Evolutionary conservation across 2,113 vertebrate species (phyloP), one percentile per base, ranked within the genome.

Genomic region (Corapipo altera): DNA sequence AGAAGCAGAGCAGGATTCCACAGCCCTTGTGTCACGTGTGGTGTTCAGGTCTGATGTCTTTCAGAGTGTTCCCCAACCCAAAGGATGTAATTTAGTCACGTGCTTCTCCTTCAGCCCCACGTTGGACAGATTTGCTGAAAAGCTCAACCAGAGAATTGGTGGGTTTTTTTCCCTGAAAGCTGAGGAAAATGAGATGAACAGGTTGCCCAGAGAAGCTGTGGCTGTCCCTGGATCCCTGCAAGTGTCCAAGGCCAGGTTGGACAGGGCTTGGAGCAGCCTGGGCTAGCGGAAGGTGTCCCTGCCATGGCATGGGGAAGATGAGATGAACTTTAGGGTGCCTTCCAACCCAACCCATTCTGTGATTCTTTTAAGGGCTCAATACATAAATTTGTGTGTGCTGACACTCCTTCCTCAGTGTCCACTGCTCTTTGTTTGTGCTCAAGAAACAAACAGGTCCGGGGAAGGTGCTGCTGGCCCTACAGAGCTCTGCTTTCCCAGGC

Each of bases 51-150:
- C 35, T 32, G 26, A 13, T 9, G 11, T 30, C 46, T 39, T 84
- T 64, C 73, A 24, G 65, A 69, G 41, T 16, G 27, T 7, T 16
- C 48, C n/a, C 15, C 35, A 69, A 26, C 16, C 16, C 33, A 64
- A 57, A 46, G 35, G 44, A 27, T 5, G 8, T 48, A 11, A n/a
- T 41, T 70, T 22, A 57, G 37, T 39, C 41, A 32, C 13, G 30
- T 0, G 2, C 30, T 75, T 72, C 57, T 85, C 48, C 61, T 89
- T 54, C 20, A 54, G 43, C 18, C 24, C 12, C 7, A 0, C 0
- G 0, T 46, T 44, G 78, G 57, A 18, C 6, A 61, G 30, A 58
- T 46, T 66, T 44, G 35, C 11, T 66, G 37, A 57, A 75, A 73
- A 93, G 11, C 11, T 73, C 17, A 28, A 12, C 4, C 24, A 19